Base-by-base conservation (phyloP, 2,113 vertebrate species). In the Rissa tridactyla region DNA sequence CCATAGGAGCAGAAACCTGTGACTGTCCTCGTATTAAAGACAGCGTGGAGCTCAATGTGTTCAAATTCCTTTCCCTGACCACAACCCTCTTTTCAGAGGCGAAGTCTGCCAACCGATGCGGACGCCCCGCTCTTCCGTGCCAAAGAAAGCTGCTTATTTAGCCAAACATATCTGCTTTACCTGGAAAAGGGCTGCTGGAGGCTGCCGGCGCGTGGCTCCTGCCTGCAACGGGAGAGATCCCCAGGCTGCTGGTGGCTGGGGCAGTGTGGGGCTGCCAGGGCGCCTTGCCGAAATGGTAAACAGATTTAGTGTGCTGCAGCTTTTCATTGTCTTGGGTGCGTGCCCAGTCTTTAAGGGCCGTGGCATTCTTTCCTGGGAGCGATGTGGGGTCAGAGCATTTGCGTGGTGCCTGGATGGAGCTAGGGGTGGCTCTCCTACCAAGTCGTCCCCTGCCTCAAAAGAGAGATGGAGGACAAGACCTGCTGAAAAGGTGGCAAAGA, bases 31-130 rank as follows among this genome's bases (percentile, higher is more conserved):
- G 44, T 66, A 46, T 85, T 91, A 77, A 85, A 87, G 85, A 49
- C 83, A 77, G 30, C 0, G 1, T 38, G 54, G 65, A 89, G 32
- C 91, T 76, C 18, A 55, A 0, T 92, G 70, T 75, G 62, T 83
- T 92, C 49, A 62, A 94, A 96, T 96, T 94, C 91, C 51, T 96
- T 91, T 79, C 62, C 49, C 34, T 84, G 75, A 94, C 91, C 86
- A 72, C 91, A 94, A 0, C 57, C 38, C 32, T 82, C 76, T 52
- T 78, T 71, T 88, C 61, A 84, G 88, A 95, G 65, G 55, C 2
- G 3, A 81, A 75, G 57, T 75, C 72, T 95, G 92, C 92, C 92
- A 96, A 21, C 44, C 16, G 1, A 6, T 73, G 51, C 1, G 73
- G 80, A 73, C 0, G 26, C 69, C 64, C 49, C 1, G 2, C 47